Evolutionary conservation across 1,140 invertebrate genomes (phyloP).

Genomic region (Ridgeia piscesae): DNA sequence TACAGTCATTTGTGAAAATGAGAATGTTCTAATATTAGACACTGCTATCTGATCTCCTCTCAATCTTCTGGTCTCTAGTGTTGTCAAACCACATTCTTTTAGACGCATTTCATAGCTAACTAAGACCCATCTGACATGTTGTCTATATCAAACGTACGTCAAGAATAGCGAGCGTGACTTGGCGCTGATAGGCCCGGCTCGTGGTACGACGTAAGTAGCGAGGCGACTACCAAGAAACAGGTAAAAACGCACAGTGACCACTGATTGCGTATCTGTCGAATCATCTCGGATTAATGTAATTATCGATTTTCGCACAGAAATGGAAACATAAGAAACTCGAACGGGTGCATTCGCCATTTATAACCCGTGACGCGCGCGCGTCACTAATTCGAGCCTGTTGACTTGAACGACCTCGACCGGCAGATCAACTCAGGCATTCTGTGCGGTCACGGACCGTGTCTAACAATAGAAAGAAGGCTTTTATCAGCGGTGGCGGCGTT

Average conservation of each 20-base stretch:
- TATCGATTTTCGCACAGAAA: background rate
- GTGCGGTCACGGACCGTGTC: background rate
- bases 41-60: too few species aligned
- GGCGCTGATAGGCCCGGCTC: background rate
- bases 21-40: too few species aligned
- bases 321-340: background rate
- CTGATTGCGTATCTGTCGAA: background rate
- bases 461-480: background rate
- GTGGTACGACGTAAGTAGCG: background rate
- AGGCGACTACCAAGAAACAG: background rate
- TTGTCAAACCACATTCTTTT: too few species aligned
- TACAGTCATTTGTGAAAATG: too few species aligned
- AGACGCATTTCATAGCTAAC: too few species aligned
- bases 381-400: background rate
- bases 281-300: background rate
- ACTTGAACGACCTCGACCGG: background rate
- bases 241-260: background rate
- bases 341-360: background rate
- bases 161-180: background rate
- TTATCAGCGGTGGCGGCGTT: background rate
- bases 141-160: background rate
- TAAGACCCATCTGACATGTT: too few species aligned
- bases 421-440: background rate
- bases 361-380: background rate
- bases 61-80: too few species aligned